Conservation (phyloP, 2,888 invertebrate species). For the Lycia hirtaria region DNA sequence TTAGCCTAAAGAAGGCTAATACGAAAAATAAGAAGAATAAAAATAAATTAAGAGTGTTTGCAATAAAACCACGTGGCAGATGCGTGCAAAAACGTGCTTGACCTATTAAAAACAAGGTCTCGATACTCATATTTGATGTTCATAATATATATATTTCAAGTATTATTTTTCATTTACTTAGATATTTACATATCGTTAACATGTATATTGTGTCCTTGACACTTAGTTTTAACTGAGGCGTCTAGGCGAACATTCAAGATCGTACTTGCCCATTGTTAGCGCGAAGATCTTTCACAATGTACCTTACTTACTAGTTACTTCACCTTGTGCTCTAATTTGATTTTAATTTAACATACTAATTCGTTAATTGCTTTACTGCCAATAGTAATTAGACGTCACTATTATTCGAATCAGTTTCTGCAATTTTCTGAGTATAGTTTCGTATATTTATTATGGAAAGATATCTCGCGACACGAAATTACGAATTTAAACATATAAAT, state of each 20-base stretch:
- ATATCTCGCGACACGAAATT: too few species aligned
- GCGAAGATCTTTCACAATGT: constrained; percentile 34
- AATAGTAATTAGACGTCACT: neutral
- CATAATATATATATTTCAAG: neutral
- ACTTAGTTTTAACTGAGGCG: constrained; percentile 15
- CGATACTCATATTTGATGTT: constrained; percentile 5
- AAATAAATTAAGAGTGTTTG: neutral
- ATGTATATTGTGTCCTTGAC: constrained; percentile 42
- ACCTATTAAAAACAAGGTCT: constrained; percentile 4
- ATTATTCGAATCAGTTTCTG: too few species aligned
- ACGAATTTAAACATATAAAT: too few species aligned
- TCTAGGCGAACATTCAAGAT: constrained; percentile 15
- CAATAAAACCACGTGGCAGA: neutral
- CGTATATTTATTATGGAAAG: too few species aligned
- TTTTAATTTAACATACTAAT: neutral
- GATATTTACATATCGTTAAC: constrained; percentile 25
- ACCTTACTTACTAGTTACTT: constrained; percentile 28
- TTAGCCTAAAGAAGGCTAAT: too few species aligned
- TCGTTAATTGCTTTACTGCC: neutral
- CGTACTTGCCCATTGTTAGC: constrained; percentile 12
- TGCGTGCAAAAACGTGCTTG: neutral
- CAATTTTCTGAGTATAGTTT: too few species aligned
- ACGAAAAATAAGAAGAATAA: too few species aligned
- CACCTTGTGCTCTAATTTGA: constrained; percentile 23
- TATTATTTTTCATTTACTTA: constrained; percentile 25